Conservation (phyloP, 2,113 vertebrate species). For the Oncorhynchus gorbuscha region DNA sequence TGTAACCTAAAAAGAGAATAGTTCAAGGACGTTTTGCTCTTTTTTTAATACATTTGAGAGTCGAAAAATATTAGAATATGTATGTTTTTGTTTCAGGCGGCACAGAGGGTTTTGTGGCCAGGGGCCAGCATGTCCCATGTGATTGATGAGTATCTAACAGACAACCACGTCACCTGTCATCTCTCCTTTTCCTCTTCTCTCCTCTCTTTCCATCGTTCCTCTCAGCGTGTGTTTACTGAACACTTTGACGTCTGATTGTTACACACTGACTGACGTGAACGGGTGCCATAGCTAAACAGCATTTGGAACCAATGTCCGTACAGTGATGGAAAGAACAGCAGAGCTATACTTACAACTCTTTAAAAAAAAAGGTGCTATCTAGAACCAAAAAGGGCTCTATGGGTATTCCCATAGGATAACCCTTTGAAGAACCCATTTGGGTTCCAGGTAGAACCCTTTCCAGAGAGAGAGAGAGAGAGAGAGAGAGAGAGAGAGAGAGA, state of each 20-base stretch:
- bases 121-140: slow-evolving; percentile 37
- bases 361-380: too few species aligned
- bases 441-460: too few species aligned
- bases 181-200: not conserved
- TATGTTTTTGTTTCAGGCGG: not conserved
- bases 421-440: too few species aligned
- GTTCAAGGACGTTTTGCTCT: not conserved
- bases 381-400: too few species aligned
- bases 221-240: slow-evolving; percentile 39
- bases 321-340: slow-evolving; percentile 22
- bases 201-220: slow-evolving; percentile 29
- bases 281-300: slow-evolving; percentile 32
- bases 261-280: slow-evolving; percentile 60
- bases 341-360: not conserved
- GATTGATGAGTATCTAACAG: slow-evolving; percentile 50
- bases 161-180: slow-evolving; percentile 55
- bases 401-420: too few species aligned
- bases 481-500: not conserved
- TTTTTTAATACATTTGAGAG: not conserved
- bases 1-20: not conserved
- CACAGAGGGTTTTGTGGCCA: slow-evolving; percentile 19
- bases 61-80: not conserved
- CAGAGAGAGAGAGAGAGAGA: slow-evolving; percentile 23
- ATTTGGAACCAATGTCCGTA: slow-evolving; percentile 18
- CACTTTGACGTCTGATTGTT: slow-evolving; percentile 57